Evolutionary conservation across 2,113 vertebrate genomes (phyloP), one percentile per base, ranked within the genome.

Genomic region (Lagopus muta): DNA sequence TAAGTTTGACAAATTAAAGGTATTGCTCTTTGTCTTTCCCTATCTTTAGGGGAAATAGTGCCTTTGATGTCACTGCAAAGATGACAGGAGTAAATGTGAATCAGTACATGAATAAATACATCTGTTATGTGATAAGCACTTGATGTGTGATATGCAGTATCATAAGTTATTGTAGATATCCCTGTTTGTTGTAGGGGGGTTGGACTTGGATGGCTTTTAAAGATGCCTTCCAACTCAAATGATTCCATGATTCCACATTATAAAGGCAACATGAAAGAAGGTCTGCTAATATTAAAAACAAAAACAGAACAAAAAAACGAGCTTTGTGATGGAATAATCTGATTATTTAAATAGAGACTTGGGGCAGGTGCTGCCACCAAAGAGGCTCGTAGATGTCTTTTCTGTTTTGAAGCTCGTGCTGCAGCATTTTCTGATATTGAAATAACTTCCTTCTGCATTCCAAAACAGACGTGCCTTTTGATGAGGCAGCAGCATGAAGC

Each of bases 401-500:
- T 38, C 52, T 67, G 1, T 72, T 77, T 73, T 71, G n/a, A 47
- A 28, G 32, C 6, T 28, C 17, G n/a, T 21, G 20, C 62, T 58
- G 52, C 34, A 30, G 0, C 50, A 2, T 30, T 62, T 82, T 92
- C 79, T 50, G 76, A 32, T 57, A 79, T 0, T 62, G 61, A 65
- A 92, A 3, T 38, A 36, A 61, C 54, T 82, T 84, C 12, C 92
- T 61, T 96, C 65, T 92, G 60, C 3, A 65, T 90, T 94, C 95
- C 86, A 25, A 94, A 90, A 72, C 95, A 99, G 99, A 99, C 99
- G 0, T 99, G 99, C 97, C 99, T 99, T 89, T 97, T 99, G 97
- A 99, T 99, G 99, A 98, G 99, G 93, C 99, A 99, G 93, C 99
- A 99, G 98, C 99, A 99, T 8, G 99, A 99, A 97, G 99, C 99